Evolutionary conservation across 2,113 vertebrate genomes (phyloP).

Genomic region (Gila orcuttii): DNA sequence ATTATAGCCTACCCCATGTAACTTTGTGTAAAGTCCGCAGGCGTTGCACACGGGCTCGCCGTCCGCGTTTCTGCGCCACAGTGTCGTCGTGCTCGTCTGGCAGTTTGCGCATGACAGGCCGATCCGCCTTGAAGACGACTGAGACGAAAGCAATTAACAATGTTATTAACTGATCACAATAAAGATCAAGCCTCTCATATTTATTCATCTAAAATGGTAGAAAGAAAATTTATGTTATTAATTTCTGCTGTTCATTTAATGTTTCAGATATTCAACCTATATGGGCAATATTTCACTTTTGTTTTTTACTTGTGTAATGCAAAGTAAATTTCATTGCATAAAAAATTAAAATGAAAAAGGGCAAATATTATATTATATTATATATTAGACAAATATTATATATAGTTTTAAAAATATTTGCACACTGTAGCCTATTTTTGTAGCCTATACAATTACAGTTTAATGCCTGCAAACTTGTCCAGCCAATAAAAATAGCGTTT

Average conservation of each 20-base stretch:
- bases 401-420: background rate
- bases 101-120: constrained; percentile 97
- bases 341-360: background rate
- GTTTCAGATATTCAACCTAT: background rate
- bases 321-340: background rate
- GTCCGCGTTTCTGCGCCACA: constrained; percentile 97
- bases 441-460: constrained; percentile 1
- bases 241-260: background rate
- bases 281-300: background rate
- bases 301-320: background rate
- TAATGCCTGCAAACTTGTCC: background rate
- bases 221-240: background rate
- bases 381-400: background rate
- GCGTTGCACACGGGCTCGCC: constrained; percentile 98
- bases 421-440: background rate
- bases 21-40: constrained; percentile 97
- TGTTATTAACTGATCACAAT: background rate
- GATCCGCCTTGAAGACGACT: constrained; percentile 94
- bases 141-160: constrained; percentile 38
- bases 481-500: constrained; percentile 39
- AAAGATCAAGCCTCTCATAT: background rate
- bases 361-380: no score
- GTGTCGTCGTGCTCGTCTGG: constrained; percentile 94
- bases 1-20: constrained; percentile 85
- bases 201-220: background rate